Conservation (phyloP, 2,113 vertebrate species). For the Madoqua kirkii region DNA sequence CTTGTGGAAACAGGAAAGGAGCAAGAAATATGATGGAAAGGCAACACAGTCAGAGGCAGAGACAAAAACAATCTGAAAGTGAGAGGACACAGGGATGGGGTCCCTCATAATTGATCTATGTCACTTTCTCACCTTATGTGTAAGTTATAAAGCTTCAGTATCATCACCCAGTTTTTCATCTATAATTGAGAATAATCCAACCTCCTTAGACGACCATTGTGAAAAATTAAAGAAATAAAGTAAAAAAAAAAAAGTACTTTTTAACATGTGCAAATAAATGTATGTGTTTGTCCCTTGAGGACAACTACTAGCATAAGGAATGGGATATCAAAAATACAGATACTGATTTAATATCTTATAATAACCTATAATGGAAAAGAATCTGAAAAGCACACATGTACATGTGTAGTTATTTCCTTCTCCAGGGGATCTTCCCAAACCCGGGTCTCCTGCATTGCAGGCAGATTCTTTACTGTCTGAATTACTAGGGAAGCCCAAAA, state of each 20-base stretch:
- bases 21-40: neutral
- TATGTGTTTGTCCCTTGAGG: neutral
- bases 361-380: neutral
- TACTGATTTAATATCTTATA: neutral
- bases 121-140: neutral
- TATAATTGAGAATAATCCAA: neutral
- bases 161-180: neutral
- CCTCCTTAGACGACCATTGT: neutral
- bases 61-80: neutral
- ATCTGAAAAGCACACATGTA: neutral
- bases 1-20: neutral
- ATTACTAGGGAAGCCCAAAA: neutral
- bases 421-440: neutral
- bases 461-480: neutral
- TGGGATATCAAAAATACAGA: neutral
- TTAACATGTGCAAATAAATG: neutral
- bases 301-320: neutral
- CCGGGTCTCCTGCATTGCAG: neutral
- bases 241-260: neutral
- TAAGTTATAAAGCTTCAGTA: neutral
- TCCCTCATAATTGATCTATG: neutral
- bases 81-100: neutral
- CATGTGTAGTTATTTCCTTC: neutral
- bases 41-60: neutral
- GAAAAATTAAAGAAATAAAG: neutral